phyloP scores from a whole-genome alignment of 2,113 vertebrate species.

The Zeus faber region DNA sequence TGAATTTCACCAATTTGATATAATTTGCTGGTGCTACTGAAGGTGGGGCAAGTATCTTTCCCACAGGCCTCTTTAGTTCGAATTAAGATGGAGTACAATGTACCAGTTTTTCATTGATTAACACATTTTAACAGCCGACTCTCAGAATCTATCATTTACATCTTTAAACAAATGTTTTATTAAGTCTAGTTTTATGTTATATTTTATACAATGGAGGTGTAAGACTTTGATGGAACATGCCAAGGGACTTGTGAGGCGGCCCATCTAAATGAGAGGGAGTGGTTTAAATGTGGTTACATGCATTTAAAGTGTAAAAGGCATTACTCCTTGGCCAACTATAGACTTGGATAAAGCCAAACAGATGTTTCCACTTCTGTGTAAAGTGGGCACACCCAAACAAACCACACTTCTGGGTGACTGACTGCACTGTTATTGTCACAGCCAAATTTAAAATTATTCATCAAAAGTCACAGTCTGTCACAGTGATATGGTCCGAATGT shows the following conservation, averaged over 20 bases:
- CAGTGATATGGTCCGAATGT: too few species aligned
- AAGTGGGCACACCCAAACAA: conserved; percentile 68
- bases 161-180: not conserved
- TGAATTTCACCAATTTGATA: too few species aligned
- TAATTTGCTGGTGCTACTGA: too few species aligned
- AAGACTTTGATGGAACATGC: not conserved
- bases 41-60: too few species aligned
- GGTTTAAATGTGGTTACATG: conserved; percentile 63
- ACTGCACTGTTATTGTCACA: conserved; percentile 62
- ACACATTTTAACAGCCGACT: too few species aligned
- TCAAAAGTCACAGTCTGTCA: conserved; percentile 33
- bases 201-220: not conserved
- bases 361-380: conserved; percentile 67
- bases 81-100: too few species aligned
- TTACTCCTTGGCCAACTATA: conserved; percentile 30
- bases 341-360: conserved; percentile 61
- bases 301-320: conserved; percentile 46
- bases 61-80: too few species aligned
- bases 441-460: conserved; percentile 58
- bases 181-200: not conserved
- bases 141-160: too few species aligned
- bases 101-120: too few species aligned
- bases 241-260: conserved; percentile 24
- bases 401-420: conserved; percentile 62
- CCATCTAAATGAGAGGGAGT: conserved; percentile 30